Percentiles rank a stretch among this genome's conserved stretches.
phyloP scores from a whole-genome alignment of 1,140 invertebrate genomes.

The Cardiocondyla obscurior region DNA sequence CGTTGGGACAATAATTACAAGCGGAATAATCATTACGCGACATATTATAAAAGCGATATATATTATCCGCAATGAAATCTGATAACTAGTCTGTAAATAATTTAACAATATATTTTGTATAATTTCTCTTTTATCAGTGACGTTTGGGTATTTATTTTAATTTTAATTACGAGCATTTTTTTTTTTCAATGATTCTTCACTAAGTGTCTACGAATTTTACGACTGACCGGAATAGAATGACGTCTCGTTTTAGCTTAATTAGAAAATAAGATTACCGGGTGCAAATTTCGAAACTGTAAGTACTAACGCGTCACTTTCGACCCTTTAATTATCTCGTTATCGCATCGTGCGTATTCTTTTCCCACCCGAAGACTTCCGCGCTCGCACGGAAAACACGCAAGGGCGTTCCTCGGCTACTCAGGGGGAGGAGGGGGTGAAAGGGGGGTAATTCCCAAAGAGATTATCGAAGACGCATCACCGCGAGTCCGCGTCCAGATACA shows the following conservation, averaged over 20 bases:
- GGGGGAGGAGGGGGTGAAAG: too few relatives aligned
- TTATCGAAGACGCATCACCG: conserved; percentile 74
- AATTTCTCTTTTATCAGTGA: background rate
- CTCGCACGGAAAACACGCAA: conserved; percentile 42
- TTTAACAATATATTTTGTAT: background rate
- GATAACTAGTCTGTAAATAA: background rate
- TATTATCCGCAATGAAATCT: background rate
- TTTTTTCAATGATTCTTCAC: background rate
- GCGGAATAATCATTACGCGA: background rate
- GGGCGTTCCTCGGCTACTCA: conserved; percentile 31
- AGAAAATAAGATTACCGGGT: background rate
- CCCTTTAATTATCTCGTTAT: conserved; percentile 33
- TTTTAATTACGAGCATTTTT: background rate
- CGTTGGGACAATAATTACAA: background rate
- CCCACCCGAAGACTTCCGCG: background rate
- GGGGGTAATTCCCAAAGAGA: conserved; percentile 70
- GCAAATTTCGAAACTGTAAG: background rate
- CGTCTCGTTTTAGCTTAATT: background rate
- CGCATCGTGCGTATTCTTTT: conserved; percentile 7
- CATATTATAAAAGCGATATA: background rate
- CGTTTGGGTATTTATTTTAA: background rate
- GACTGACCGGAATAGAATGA: background rate
- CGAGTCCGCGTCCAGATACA: conserved; percentile 71
- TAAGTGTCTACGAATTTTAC: background rate
- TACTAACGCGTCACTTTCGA: background rate